phyloP scores from a whole-genome alignment of 2,888 invertebrate species.

The Acleris cristana region DNA sequence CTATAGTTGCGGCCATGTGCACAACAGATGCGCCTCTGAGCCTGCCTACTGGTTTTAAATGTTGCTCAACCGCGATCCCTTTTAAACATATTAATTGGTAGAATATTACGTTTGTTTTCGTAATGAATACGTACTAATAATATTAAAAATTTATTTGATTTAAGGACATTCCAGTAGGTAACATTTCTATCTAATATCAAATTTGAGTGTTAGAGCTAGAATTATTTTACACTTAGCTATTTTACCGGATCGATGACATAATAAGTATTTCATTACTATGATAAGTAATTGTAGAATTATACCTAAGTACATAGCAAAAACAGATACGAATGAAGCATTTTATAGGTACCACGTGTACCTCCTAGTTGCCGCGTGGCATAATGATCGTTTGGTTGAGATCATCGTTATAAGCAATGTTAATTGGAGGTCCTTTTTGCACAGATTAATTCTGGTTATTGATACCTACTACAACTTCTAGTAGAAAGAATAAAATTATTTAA shows the following conservation, averaged over 20 bases:
- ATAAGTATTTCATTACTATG: too few species aligned
- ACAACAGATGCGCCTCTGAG: slow-evolving; percentile 73
- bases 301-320: slow-evolving; percentile 1
- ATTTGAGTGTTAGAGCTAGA: too few species aligned
- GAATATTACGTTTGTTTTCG: not conserved
- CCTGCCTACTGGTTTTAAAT: slow-evolving; percentile 50
- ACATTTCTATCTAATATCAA: too few species aligned
- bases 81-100: slow-evolving; percentile 25
- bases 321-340: slow-evolving; percentile 18
- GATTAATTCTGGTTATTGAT: not conserved
- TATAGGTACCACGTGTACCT: slow-evolving; percentile 31
- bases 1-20: slow-evolving; percentile 70
- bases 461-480: too few species aligned
- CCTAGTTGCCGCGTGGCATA: slow-evolving; percentile 47
- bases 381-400: slow-evolving; percentile 61
- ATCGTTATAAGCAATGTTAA: slow-evolving; percentile 53
- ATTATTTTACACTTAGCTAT: too few species aligned
- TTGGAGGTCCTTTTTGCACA: slow-evolving; percentile 28
- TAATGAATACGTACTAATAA: not conserved
- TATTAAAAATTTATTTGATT: not conserved
- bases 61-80: slow-evolving; percentile 47
- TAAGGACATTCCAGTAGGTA: too few species aligned
- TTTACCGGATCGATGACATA: too few species aligned
- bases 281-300: not conserved
- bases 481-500: too few species aligned